phyloP scores from a whole-genome alignment of 2,888 invertebrate species.

The Hirudinaria manillensis region DNA sequence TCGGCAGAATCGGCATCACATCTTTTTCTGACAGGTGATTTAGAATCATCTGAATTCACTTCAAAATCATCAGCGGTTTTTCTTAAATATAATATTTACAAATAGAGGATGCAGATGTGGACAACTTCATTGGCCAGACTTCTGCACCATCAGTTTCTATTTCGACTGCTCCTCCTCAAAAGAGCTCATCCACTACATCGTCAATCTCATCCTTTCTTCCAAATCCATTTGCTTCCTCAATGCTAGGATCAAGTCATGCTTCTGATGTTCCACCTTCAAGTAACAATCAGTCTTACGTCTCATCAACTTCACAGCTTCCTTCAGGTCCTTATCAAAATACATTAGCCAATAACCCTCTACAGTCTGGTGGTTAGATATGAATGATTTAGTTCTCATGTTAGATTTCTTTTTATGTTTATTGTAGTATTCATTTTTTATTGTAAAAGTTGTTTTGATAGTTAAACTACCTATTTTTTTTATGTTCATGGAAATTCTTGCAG shows the following conservation, averaged over 20 bases:
- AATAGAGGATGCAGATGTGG: conserved; percentile 53
- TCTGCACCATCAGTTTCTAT: conserved; percentile 31
- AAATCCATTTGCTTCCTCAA: conserved; percentile 6
- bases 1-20: background rate
- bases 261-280: background rate
- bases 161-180: background rate
- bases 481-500: no score
- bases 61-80: background rate
- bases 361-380: no score
- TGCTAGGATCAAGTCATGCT: background rate
- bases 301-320: no score
- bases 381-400: no score
- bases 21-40: conserved; percentile 1
- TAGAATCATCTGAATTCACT: background rate
- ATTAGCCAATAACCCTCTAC: no score
- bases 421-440: no score
- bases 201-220: background rate
- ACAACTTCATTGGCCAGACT: conserved; percentile 52
- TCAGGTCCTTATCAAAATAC: no score
- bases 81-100: background rate
- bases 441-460: no score
- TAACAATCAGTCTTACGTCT: no score
- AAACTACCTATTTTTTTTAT: no score
- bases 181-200: background rate
- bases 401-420: no score